A percentile compares a stretch with the other conserved stretches of the same genome.
phyloP scores from a whole-genome alignment of 2,888 invertebrate species.

The Matsumyia berberina region DNA sequence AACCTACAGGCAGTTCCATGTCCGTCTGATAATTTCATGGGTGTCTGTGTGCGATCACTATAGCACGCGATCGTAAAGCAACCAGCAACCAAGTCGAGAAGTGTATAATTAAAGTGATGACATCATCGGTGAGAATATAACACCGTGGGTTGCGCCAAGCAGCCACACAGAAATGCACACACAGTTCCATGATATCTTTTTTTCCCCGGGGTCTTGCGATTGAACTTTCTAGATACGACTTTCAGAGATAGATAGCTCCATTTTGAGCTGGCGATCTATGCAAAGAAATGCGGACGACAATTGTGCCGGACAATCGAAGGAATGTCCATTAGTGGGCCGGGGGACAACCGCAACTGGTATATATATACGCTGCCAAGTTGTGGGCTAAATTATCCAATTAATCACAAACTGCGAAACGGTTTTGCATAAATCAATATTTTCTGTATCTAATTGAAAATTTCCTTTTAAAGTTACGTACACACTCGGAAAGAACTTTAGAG shows the following conservation, averaged over 20 bases:
- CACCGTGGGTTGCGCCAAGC: slow-evolving; percentile 38
- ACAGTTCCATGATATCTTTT: slow-evolving; percentile 18
- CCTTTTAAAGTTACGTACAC: slow-evolving; percentile 38
- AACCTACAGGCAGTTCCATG: slow-evolving; percentile 9
- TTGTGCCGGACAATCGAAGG: slow-evolving; percentile 2
- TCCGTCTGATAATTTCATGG: slow-evolving; percentile 48
- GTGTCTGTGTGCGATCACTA: slow-evolving; percentile 66
- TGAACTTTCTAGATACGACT: slow-evolving; percentile 43
- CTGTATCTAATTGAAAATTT: slow-evolving; percentile 37
- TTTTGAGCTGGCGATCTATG: slow-evolving; percentile 5
- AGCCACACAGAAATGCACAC: slow-evolving; percentile 31
- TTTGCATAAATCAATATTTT: slow-evolving; percentile 51
- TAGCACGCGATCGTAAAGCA: slow-evolving; percentile 58
- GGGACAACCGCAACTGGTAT: slow-evolving; percentile 47
- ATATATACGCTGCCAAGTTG: slow-evolving; percentile 41
- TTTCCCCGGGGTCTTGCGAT: slow-evolving; percentile 8
- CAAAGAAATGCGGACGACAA: slow-evolving; percentile 27
- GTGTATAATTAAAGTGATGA: slow-evolving; percentile 59
- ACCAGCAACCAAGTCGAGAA: slow-evolving; percentile 13
- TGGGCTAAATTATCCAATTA: neutral
- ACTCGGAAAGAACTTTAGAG: slow-evolving; percentile 9
- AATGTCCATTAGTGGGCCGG: slow-evolving; percentile 44
- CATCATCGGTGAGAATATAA: slow-evolving; percentile 68
- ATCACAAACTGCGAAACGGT: neutral
- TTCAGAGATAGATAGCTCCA: slow-evolving; percentile 8